Conservation (phyloP, 2,113 vertebrate species). For the Siniperca knerii region DNA sequence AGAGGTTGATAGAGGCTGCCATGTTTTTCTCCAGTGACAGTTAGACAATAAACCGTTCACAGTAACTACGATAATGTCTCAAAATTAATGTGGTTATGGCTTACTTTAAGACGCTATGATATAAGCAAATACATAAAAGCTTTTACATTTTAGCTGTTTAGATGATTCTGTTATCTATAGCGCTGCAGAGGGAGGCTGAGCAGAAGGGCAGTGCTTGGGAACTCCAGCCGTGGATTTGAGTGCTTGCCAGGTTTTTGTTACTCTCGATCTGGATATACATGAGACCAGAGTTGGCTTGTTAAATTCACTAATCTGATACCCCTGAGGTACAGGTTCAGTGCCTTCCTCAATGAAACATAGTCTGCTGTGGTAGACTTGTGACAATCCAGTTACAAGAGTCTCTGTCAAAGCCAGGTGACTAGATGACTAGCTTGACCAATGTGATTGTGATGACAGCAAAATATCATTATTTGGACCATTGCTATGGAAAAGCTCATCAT, state of each 20-base stretch:
- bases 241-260: not conserved
- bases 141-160: not conserved
- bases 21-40: not conserved
- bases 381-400: not conserved
- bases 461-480: not conserved
- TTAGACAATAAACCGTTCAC: not conserved
- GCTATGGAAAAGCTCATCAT: not conserved
- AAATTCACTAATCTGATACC: not conserved
- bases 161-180: not conserved
- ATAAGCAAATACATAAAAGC: not conserved
- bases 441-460: not conserved
- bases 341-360: not conserved
- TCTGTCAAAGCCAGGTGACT: not conserved
- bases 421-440: not conserved
- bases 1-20: not conserved
- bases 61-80: constrained; percentile 5
- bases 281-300: constrained; percentile 1
- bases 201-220: not conserved
- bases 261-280: not conserved
- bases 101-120: constrained; percentile 11
- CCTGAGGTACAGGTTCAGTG: not conserved
- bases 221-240: not conserved
- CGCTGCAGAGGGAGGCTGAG: not conserved
- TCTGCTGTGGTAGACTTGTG: not conserved
- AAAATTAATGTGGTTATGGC: not conserved